These are phyloP conservation scores for Rattus norvegicus DNA, from an alignment of 2,113 vertebrate species.

Conservation along the genomic window GRCr8 NC_086028.1:9472001-9472500, in stretches of 20 bases:
- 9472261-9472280: slow-evolving; percentile 56
- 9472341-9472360: slow-evolving; percentile 47
- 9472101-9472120: slow-evolving; percentile 72
- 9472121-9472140: slow-evolving; percentile 47
- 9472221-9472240: slow-evolving; percentile 74
- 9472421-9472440: slow-evolving; percentile 5
- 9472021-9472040: not conserved
- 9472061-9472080: slow-evolving; percentile 25
- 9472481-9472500: not conserved
- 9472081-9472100: slow-evolving; percentile 11
- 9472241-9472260: slow-evolving; percentile 54
- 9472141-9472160: slow-evolving; percentile 71
- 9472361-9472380: slow-evolving; percentile 52
- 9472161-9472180: slow-evolving; percentile 56
- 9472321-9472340: slow-evolving; percentile 59
- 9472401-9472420: not conserved
- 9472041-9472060: not conserved
- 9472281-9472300: slow-evolving; percentile 69
- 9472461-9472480: slow-evolving; percentile 18
- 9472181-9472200: slow-evolving; percentile 44
- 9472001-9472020: not conserved
- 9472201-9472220: slow-evolving; percentile 71
- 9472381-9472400: not conserved
- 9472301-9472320: slow-evolving; percentile 10
- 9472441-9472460: not conserved